Conservation (phyloP, 2,113 vertebrate genomes). For the Protomyctophum bolini region DNA sequence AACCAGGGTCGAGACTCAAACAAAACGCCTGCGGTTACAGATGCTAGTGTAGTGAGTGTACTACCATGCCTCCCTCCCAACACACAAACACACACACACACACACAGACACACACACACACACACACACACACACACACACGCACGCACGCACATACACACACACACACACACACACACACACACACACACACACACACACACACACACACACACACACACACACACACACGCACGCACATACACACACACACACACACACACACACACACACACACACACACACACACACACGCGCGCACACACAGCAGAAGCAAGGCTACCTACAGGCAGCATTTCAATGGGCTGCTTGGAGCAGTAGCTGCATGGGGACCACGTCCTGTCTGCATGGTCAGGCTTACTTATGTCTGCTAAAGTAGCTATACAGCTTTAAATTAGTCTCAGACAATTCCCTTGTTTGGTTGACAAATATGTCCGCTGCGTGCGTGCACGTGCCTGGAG, state of each 20-base stretch:
- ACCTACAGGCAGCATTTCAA: conserved; percentile 25
- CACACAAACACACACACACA: background rate
- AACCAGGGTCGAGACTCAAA: too few relatives aligned
- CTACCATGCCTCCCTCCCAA: too few relatives aligned
- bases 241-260: background rate
- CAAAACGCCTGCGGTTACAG: too few relatives aligned
- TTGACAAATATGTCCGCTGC: conserved; percentile 38
- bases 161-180: conserved; percentile 7
- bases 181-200: too few relatives aligned
- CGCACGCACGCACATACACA: too few relatives aligned
- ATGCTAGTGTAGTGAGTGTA: too few relatives aligned
- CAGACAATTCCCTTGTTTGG: conserved; percentile 42
- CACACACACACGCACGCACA: background rate
- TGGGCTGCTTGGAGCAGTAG: conserved; percentile 51
- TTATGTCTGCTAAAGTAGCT: conserved; percentile 44
- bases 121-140: conserved; percentile 8
- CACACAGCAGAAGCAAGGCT: too few relatives aligned
- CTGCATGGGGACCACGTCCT: conserved; percentile 38
- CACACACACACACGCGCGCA: conserved; percentile 14
- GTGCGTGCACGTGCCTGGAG: conserved; percentile 13
- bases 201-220: conserved; percentile 6
- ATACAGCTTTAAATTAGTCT: conserved; percentile 60
- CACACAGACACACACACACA: background rate
- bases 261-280: conserved; percentile 19
- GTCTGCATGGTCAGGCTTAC: conserved; percentile 42